Evolutionary conservation across 2,113 vertebrate species (phyloP).

Genomic region (Malaclemys terrapin): DNA sequence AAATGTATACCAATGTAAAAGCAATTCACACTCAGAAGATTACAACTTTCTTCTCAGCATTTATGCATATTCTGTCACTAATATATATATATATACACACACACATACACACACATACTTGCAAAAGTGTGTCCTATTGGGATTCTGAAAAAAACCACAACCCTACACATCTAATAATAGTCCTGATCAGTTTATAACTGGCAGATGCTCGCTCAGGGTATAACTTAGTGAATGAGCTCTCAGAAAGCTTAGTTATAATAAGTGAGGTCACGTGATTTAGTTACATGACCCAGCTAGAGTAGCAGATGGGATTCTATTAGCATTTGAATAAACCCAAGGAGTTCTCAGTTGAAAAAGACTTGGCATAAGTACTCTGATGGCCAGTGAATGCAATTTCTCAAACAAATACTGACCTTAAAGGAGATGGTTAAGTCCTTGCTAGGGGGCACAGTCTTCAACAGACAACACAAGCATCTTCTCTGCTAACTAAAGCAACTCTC

Average conservation of each 20-base stretch:
- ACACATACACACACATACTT: background rate
- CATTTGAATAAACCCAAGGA: conserved; percentile 57
- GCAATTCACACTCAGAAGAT: background rate
- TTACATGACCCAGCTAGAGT: conserved; percentile 46
- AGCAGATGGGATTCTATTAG: conserved; percentile 64
- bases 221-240: conserved; percentile 36
- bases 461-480: background rate
- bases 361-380: background rate
- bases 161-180: background rate
- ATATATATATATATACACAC: background rate
- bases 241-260: conserved; percentile 67
- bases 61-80: background rate
- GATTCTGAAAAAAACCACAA: background rate
- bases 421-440: background rate
- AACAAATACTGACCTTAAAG: background rate
- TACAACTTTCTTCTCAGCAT: background rate
- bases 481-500: background rate
- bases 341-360: background rate
- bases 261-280: conserved; percentile 55
- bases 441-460: background rate
- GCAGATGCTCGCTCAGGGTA: conserved; percentile 40
- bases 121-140: background rate
- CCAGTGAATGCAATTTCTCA: background rate
- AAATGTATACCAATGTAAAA: background rate
- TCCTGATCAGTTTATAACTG: conserved; percentile 6